Evolutionary conservation across 2,113 vertebrate genomes (phyloP).

Genomic region (Anhinga rufa): DNA sequence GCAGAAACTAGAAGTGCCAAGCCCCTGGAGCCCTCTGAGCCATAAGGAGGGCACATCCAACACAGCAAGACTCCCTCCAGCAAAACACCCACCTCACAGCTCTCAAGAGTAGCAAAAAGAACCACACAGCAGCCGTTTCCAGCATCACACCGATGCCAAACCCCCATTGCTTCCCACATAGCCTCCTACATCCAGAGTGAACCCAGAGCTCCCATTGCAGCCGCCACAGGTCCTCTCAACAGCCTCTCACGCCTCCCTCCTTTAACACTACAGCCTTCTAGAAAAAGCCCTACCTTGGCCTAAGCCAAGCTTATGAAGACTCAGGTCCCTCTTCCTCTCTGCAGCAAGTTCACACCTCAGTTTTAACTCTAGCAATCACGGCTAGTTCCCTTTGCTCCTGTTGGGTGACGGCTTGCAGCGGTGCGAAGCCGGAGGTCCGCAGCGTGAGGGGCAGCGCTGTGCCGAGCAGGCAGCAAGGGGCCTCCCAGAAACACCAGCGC

Average conservation of each 20-base stretch:
- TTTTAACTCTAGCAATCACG: neutral
- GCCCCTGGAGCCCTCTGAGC: neutral
- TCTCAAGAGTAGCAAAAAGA: neutral
- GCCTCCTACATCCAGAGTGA: neutral
- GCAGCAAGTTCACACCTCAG: neutral
- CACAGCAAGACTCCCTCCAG: neutral
- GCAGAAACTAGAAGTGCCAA: neutral
- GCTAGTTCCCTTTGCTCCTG: neutral
- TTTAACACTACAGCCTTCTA: rapidly evolving
- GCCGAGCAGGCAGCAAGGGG: neutral
- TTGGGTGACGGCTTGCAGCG: rapidly evolving
- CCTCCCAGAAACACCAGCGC: rapidly evolving
- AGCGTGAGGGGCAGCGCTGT: rapidly evolving
- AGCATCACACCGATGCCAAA: rapidly evolving
- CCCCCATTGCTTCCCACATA: neutral
- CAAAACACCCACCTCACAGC: neutral
- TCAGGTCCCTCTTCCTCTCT: rapidly evolving
- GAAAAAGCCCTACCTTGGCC: rapidly evolving
- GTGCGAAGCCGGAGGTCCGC: neutral
- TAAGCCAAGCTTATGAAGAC: neutral
- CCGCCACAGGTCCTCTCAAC: rapidly evolving
- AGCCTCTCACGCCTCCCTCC: neutral
- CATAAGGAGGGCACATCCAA: neutral
- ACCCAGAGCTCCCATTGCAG: neutral
- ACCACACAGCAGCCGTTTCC: neutral